Percentiles rank a stretch among this genome's conserved stretches.
Conservation (phyloP, 2,888 invertebrate species). For the Linnaemya tessellans region DNA sequence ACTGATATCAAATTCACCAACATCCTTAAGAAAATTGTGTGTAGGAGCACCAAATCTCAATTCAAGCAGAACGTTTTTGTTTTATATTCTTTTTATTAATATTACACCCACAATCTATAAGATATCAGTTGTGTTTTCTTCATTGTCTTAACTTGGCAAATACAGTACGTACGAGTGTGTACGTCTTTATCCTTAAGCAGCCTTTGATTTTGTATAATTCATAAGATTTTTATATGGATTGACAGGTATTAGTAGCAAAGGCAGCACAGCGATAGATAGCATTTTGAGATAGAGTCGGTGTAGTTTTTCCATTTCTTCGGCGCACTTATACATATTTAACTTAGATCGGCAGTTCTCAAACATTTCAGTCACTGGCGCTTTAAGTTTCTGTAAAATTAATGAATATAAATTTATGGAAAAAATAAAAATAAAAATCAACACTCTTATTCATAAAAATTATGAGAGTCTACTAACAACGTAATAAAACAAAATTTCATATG, state of each 20-base stretch:
- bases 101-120: slow-evolving; percentile 35
- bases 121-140: slow-evolving; percentile 12
- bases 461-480: too few relatives aligned
- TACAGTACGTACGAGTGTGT: not conserved
- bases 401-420: too few relatives aligned
- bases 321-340: not conserved
- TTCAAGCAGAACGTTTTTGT: slow-evolving; percentile 42
- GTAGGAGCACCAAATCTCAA: not conserved
- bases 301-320: not conserved
- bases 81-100: slow-evolving; percentile 34
- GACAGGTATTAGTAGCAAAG: slow-evolving; percentile 71
- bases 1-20: slow-evolving; percentile 55
- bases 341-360: not conserved
- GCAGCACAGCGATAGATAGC: slow-evolving; percentile 37
- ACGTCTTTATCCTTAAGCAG: slow-evolving; percentile 51
- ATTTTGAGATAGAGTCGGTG: slow-evolving; percentile 18
- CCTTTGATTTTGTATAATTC: slow-evolving; percentile 71
- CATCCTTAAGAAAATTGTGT: slow-evolving; percentile 15
- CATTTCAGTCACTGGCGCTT: not conserved
- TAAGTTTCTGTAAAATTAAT: too few relatives aligned
- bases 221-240: slow-evolving; percentile 68
- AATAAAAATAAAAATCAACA: too few relatives aligned
- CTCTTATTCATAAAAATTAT: too few relatives aligned
- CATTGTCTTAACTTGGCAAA: slow-evolving; percentile 28
- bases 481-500: too few relatives aligned